Evolutionary conservation across 1,140 invertebrate species (phyloP).

Genomic region (Solen grandis): DNA sequence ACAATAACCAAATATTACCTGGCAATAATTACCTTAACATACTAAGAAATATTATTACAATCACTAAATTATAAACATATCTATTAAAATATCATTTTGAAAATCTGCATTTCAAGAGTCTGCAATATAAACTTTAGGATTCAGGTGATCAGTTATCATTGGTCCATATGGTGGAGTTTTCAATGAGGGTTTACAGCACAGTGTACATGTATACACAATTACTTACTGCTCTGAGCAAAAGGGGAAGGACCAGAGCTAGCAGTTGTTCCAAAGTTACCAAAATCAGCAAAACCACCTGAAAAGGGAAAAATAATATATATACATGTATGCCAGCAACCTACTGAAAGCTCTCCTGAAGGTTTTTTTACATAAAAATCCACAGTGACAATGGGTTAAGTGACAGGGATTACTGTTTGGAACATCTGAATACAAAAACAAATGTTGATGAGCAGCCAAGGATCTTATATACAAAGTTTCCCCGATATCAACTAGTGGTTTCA

Average conservation of each 20-base stretch:
- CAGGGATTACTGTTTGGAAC: background rate
- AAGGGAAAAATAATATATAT: background rate
- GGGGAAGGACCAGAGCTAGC: background rate
- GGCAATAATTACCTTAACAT: too few species aligned
- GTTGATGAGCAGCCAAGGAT: background rate
- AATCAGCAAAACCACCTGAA: slow-evolving; percentile 53
- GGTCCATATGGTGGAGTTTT: background rate
- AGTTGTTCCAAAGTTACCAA: slow-evolving; percentile 51
- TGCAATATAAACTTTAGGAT: too few species aligned
- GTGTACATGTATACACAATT: background rate
- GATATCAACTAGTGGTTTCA: background rate
- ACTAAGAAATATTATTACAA: too few species aligned
- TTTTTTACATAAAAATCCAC: background rate
- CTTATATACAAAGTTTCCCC: background rate
- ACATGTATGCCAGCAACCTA: background rate
- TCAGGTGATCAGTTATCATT: background rate
- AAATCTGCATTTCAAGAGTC: too few species aligned
- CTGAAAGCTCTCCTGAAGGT: background rate
- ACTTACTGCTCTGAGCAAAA: slow-evolving; percentile 41
- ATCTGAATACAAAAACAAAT: background rate
- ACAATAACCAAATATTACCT: too few species aligned
- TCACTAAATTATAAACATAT: background rate
- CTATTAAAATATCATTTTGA: background rate
- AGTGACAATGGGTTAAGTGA: background rate
- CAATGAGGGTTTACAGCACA: background rate